These are phyloP conservation scores for Diacarnus erythraeanus DNA, from an alignment of 37 sponge, comb jelly and placozoan genomes.

Conservation along the genomic window DNA sequence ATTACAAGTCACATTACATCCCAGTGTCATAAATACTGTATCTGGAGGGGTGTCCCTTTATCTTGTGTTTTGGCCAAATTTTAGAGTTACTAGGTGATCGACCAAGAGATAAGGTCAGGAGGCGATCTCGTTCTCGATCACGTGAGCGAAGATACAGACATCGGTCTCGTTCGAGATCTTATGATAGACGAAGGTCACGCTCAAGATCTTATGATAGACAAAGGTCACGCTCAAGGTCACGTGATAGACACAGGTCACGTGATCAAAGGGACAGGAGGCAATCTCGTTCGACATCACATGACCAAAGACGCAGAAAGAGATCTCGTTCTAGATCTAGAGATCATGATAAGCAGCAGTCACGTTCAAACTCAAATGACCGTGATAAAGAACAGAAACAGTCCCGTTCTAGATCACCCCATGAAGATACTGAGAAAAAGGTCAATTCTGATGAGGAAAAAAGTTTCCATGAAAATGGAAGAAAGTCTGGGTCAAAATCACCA, in stretches of 20 bases:
- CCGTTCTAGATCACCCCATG: not conserved
- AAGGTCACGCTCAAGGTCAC: constrained; percentile 3
- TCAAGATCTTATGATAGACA: constrained; percentile 3
- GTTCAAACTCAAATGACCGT: not conserved
- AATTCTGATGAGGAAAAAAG: not conserved
- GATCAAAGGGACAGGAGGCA: not conserved
- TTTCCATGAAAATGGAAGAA: not conserved
- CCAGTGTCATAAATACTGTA: too few species aligned
- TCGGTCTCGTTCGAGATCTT: not conserved
- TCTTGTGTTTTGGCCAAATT: too few species aligned
- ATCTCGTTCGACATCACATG: constrained; percentile 6
- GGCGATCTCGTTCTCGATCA: not conserved
- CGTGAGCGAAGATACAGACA: not conserved
- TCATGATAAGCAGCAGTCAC: not conserved
- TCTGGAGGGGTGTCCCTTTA: too few species aligned
- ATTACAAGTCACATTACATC: too few species aligned
- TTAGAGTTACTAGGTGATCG: not conserved
- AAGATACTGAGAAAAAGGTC: not conserved
- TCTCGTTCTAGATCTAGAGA: not conserved
- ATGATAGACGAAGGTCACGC: constrained; percentile 13
- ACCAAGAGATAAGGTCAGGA: not conserved
- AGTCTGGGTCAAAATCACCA: not conserved
- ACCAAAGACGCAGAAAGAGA: not conserved
- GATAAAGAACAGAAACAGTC: not conserved
- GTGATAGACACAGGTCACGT: not conserved